Base-by-base conservation (phyloP, 2,113 vertebrate species). In the Pagrus major region DNA sequence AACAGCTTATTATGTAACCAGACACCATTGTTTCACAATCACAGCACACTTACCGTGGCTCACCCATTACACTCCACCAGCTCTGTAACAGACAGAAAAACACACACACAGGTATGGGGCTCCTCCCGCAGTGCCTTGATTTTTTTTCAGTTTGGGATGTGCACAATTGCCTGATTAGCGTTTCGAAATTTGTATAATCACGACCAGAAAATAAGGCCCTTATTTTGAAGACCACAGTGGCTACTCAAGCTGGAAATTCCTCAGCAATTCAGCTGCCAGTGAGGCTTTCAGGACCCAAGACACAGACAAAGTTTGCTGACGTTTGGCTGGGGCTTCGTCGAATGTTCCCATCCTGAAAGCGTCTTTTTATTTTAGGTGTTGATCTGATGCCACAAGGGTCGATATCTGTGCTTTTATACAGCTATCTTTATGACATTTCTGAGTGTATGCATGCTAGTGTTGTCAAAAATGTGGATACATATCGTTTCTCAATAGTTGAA, bases 21-120 rank as follows among this genome's bases (percentile, higher is more conserved):
- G 94, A 95, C 86, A 93, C 94, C 89, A 93, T 90, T 93, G 93
- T 94, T 93, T 95, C 93, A 92, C 93, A 93, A 93, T 93, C 91
- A 76, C 86, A 89, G 93, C 92, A 93, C 94, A 94, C 94, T 94
- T 95, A 93, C 74, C 52, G 69, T n/a, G 73, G 87, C 92, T 93
- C 86, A 71, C 49, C 68, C 75, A 68, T 89, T 84, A 86, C 89
- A 83, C 86, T 68, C 54, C 29, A 25, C 71, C 33, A 56, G 44
- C 75, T 52, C 49, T 67, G 55, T 20, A 65, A 56, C 60, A 80
- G n/a, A 79, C 59, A 71, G 5, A 60, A 5, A 66, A n/a, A 76
- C 12, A 72, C 55, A 63, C 20, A 42, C 39, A 21, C 73, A 23
- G 66, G 52, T 3, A 21, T 33, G n/a, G 21, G 21, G 21, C 21